These are phyloP conservation scores for Caenorhabditis sinica DNA, from an alignment of 2,888 invertebrate species.

Conservation along the genomic window DNA sequence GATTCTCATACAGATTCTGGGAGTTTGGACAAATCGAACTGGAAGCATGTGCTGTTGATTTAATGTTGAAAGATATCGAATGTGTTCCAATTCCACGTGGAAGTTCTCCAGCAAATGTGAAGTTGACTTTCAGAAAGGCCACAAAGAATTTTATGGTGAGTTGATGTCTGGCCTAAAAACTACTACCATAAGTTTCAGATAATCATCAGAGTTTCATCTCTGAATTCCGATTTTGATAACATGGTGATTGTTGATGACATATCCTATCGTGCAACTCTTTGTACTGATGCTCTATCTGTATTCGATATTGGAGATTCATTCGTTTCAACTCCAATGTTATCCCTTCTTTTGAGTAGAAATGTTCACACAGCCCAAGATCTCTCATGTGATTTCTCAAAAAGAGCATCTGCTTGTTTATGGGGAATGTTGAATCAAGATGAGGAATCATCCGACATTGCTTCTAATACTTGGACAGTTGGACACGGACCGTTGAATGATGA, in stretches of 20 bases:
- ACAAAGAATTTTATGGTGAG: conserved; percentile 74
- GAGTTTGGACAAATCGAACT: conserved; percentile 72
- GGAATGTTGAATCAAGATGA: conserved; percentile 70
- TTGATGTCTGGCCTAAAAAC: neutral
- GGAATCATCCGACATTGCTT: conserved; percentile 65
- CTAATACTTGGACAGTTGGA: conserved; percentile 78
- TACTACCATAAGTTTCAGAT: conserved; percentile 69
- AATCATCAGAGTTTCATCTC: conserved; percentile 75
- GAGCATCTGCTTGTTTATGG: conserved; percentile 81
- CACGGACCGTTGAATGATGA: conserved; percentile 79
- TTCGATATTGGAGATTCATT: conserved; percentile 80
- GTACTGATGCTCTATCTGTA: conserved; percentile 78
- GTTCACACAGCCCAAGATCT: conserved; percentile 80
- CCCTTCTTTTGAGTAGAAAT: conserved; percentile 77
- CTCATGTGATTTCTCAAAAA: conserved; percentile 80
- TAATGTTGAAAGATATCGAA: conserved; percentile 71
- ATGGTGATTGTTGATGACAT: conserved; percentile 82
- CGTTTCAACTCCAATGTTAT: conserved; percentile 80
- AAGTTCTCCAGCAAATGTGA: conserved; percentile 73
- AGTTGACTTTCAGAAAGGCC: conserved; percentile 70
- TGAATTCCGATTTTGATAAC: conserved; percentile 80
- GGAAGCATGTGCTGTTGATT: conserved; percentile 73
- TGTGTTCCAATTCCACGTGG: conserved; percentile 72
- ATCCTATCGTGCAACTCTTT: conserved; percentile 74
- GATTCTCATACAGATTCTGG: conserved; percentile 78